These are phyloP conservation scores for Tapirus indicus DNA, from an alignment of 2,797 vertebrate species.

Conservation along the genomic window DNA sequence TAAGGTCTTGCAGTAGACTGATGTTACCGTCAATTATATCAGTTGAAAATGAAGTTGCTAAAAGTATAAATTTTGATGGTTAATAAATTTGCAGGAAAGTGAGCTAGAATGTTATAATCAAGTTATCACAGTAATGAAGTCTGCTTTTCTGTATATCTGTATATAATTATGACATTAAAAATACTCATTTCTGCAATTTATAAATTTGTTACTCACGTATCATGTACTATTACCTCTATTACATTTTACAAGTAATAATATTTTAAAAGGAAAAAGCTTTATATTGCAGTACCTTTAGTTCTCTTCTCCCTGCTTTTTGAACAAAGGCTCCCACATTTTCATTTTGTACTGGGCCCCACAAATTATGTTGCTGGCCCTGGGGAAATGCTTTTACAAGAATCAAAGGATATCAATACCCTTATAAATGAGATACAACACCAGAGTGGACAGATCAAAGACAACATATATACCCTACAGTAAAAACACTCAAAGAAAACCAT, in stretches of 20 bases:
- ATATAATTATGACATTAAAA: neutral
- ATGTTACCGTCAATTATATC: neutral
- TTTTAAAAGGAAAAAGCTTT: neutral
- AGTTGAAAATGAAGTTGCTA: neutral
- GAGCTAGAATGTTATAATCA: neutral
- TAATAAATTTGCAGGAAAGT: neutral
- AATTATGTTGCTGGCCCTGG: neutral
- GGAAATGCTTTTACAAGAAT: neutral
- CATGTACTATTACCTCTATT: too few relatives aligned
- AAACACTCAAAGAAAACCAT: neutral
- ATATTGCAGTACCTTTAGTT: too few relatives aligned
- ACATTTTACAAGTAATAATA: neutral
- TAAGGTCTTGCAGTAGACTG: neutral
- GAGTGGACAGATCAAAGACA: neutral
- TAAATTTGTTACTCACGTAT: neutral
- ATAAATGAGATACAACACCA: neutral
- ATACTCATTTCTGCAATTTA: neutral
- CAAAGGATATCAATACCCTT: neutral
- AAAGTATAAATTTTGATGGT: neutral
- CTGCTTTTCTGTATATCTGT: neutral
- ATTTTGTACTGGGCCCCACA: neutral
- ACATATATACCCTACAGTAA: fast-evolving
- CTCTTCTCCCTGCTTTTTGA: neutral
- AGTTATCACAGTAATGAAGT: neutral
- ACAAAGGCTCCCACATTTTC: neutral